Base-by-base conservation (phyloP, 2,797 vertebrate species). In the Coregonus ussuriensis region DNA sequence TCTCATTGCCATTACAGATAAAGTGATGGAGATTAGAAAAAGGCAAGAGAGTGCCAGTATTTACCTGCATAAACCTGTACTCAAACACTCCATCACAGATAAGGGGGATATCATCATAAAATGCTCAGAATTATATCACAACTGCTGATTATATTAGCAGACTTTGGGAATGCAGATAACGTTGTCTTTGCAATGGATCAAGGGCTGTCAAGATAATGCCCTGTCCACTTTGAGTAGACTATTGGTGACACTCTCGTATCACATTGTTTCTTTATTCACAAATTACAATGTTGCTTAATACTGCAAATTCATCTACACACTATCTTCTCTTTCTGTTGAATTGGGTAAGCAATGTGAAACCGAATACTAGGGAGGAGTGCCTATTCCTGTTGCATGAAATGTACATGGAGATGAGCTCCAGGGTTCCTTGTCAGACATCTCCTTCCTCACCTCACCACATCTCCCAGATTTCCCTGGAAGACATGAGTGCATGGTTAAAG, bases 361-460 rank as follows among this genome's bases (percentile, higher is more conserved):
- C 3, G 37, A 47, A 47, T 72, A 37, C 16, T 21, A 53, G 47
- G 21, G 51, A 54, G 70, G n/a, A 16, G 70, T 14, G 41, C 16
- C 35, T 18, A n/a, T 51, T 21, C 18, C 15, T 41, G 47, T 37
- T 41, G 29, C 18, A 15, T 68, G 21, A 16, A 11, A 13, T 51
- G 14, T 4, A 16, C 21, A 15, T 31, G 11, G 13, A 67, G 25
- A 25, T 71, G 21, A 52, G 70, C 25, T 54, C 29, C 51, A 31
- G 51, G 51, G 15, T 72, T 53, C 16, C 21, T 53, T 72, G 47
- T 71, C 41, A 21, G n/a, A 54, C 25, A 33, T 72, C 71, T 72
- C 51, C 15, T 72, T 53, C 54, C 51, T 29, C n/a, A 18, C 56
- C 56, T 25, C 52, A 31, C 21, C 71, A 47, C 41, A 47, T 7